phyloP scores from a whole-genome alignment of 1,140 invertebrate genomes.

The Trichoplusia ni region DNA sequence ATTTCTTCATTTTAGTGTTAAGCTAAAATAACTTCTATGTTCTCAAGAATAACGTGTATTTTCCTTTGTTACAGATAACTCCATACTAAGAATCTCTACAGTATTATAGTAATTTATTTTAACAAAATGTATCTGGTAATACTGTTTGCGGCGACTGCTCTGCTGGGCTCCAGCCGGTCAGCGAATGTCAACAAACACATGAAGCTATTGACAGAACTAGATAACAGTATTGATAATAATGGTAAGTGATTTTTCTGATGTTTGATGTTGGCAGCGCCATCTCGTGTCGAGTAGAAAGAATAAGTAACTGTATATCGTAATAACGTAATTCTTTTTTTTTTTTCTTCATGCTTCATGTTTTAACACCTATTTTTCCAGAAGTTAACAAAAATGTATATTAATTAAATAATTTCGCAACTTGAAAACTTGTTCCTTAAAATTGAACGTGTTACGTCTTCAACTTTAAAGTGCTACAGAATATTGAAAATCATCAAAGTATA shows the following conservation, averaged over 20 bases:
- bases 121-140: slow-evolving; percentile 59
- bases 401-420: too few species aligned
- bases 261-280: neutral
- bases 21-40: too few species aligned
- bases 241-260: slow-evolving; percentile 42
- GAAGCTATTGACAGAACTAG: slow-evolving; percentile 52
- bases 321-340: neutral
- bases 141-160: slow-evolving; percentile 55
- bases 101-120: slow-evolving; percentile 42
- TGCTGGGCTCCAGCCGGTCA: slow-evolving; percentile 45
- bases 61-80: slow-evolving; percentile 48
- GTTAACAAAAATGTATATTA: too few species aligned
- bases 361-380: too few species aligned
- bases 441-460: too few species aligned
- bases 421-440: too few species aligned
- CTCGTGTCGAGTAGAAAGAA: slow-evolving; percentile 1
- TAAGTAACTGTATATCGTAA: neutral
- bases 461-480: too few species aligned
- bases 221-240: slow-evolving; percentile 57
- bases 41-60: too few species aligned
- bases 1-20: too few species aligned
- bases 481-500: too few species aligned
- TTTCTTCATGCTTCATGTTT: too few species aligned
- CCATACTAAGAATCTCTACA: slow-evolving; percentile 57
- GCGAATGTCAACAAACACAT: slow-evolving; percentile 61